Conservation (phyloP, 2,797 vertebrate species). For the Crocodylus rhombifer region DNA sequence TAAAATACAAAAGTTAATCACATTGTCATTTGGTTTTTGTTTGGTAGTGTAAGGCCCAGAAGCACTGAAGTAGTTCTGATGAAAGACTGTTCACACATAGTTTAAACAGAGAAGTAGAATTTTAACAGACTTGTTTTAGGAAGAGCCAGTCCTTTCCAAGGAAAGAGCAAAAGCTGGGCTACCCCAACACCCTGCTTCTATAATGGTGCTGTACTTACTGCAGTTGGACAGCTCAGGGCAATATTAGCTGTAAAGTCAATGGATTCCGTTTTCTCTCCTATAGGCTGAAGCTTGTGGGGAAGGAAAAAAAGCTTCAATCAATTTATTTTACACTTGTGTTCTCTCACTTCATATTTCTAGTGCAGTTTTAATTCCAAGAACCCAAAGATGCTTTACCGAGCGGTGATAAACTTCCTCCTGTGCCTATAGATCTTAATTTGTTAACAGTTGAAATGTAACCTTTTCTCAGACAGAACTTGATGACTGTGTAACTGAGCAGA, state of each 20-base stretch:
- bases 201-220: constrained; percentile 79
- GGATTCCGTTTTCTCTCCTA: constrained; percentile 86
- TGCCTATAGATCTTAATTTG: constrained; percentile 27
- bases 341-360: not conserved
- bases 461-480: constrained; percentile 10
- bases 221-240: constrained; percentile 86
- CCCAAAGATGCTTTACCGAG: not conserved
- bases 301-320: not conserved
- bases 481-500: constrained; percentile 39
- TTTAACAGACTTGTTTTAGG: not conserved
- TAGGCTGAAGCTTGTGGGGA: constrained; percentile 86
- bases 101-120: not conserved
- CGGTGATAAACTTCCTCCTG: not conserved
- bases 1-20: not conserved
- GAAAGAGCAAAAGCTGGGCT: not conserved
- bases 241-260: constrained; percentile 81
- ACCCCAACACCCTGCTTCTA: not conserved
- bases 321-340: not conserved
- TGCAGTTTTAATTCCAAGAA: not conserved
- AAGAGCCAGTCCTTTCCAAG: not conserved
- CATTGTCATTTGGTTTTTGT: rapidly evolving
- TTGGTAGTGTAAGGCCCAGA: not conserved
- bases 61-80: not conserved
- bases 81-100: not conserved
- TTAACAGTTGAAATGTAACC: not conserved